Evolutionary conservation across 2,888 invertebrate species (phyloP).

Genomic region (Chrysolina haemoptera): DNA sequence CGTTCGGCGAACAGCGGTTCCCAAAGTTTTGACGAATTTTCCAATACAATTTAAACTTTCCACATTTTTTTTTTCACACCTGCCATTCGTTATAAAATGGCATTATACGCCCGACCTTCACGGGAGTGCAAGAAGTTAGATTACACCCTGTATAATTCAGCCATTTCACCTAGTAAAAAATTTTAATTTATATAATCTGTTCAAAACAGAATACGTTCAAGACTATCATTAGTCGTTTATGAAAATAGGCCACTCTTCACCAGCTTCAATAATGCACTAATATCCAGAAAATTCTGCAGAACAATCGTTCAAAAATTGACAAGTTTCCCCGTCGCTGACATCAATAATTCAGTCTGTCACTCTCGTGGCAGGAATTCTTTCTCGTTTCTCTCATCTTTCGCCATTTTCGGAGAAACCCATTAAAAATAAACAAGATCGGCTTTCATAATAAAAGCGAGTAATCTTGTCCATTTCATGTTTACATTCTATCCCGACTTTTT

Average conservation of each 20-base stretch:
- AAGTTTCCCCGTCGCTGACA: background rate
- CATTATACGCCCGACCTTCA: too few relatives aligned
- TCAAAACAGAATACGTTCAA: background rate
- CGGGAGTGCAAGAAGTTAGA: too few relatives aligned
- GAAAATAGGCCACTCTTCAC: background rate
- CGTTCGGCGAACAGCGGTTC: too few relatives aligned
- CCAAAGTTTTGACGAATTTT: too few relatives aligned
- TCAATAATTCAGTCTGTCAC: constrained; percentile 37
- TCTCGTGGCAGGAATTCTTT: constrained; percentile 13
- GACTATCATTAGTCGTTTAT: background rate
- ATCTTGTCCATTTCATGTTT: constrained; percentile 8
- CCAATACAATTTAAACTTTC: too few relatives aligned
- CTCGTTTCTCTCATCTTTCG: constrained; percentile 31
- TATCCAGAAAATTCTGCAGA: background rate
- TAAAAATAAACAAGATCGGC: constrained; percentile 33
- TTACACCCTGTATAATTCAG: too few relatives aligned
- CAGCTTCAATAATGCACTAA: background rate
- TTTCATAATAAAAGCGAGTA: constrained; percentile 26
- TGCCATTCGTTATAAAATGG: too few relatives aligned
- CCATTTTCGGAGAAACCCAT: constrained; percentile 27
- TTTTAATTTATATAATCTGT: background rate
- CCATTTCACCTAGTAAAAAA: too few relatives aligned
- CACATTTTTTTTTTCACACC: too few relatives aligned
- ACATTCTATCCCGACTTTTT: constrained; percentile 5
- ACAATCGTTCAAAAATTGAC: background rate